A percentile compares a stretch with the other conserved stretches of the same genome.
These are phyloP conservation scores for Sarcophaga carnaria DNA, from an alignment of 2,888 invertebrate genomes.

Conservation along the genomic window DNA sequence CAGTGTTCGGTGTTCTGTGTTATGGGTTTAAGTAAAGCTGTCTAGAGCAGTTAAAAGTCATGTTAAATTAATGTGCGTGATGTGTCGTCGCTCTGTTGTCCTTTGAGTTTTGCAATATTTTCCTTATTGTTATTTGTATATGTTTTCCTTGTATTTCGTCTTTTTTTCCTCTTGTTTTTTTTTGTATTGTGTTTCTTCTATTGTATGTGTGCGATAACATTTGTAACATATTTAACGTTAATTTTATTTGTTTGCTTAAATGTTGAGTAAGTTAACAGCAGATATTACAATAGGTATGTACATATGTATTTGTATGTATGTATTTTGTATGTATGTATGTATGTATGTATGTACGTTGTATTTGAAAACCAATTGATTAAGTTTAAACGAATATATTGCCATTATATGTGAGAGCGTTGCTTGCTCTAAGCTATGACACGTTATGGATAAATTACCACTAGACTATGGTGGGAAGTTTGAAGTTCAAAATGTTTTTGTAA, in stretches of 20 bases:
- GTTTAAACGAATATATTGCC: constrained; percentile 8
- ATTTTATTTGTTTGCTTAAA: constrained; percentile 25
- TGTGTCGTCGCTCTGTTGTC: constrained; percentile 55
- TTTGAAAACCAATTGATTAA: constrained; percentile 59
- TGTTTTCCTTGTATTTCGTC: background rate
- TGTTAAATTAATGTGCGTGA: constrained; percentile 65
- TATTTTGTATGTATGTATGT: no score
- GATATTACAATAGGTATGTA: background rate
- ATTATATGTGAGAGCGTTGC: background rate
- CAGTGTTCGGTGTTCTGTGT: background rate
- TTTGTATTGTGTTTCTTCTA: background rate
- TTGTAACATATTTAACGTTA: background rate
- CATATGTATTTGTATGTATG: background rate
- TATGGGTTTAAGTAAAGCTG: constrained; percentile 18
- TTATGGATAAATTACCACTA: constrained; percentile 46
- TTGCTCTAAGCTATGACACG: constrained; percentile 13
- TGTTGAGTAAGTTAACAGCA: constrained; percentile 19
- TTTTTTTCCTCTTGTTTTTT: constrained; percentile 26
- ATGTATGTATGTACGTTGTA: background rate
- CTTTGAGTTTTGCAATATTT: constrained; percentile 50
- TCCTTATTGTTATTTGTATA: constrained; percentile 3
- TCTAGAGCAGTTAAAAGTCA: constrained; percentile 59
- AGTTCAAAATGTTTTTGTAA: no score
- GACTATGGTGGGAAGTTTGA: background rate
- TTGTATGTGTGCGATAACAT: background rate